Base-by-base conservation (phyloP, 2,888 invertebrate genomes). In the Erynnis tages region DNA sequence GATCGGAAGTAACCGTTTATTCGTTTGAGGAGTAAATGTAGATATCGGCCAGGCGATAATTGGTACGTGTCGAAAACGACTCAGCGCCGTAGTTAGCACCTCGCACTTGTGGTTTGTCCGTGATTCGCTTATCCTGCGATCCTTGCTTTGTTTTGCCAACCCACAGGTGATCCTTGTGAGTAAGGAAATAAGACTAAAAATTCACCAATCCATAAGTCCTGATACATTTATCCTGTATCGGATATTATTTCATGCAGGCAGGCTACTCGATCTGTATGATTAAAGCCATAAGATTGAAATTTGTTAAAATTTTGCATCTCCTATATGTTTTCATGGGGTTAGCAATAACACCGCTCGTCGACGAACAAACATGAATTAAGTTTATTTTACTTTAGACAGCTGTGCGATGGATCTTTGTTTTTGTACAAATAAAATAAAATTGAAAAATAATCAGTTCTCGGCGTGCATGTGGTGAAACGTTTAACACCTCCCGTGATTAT, bases 21-120 rank as follows among this genome's bases (percentile, higher is more conserved):
- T 63, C 60, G 62, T 63, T 59, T 53, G 62, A 65, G 62, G 64
- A 62, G 69, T 66, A 69, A 69, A 73, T 76, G 75, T 69, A 68
- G 76, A 81, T 85, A 79, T 82, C 80, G 66, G 60, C 50, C 44
- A 57, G 61, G 79, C 82, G 87, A 67, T 89, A 89, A 89, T 87
- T 88, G 81, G 73, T 76, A 79, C 67, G 82, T 83, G 87, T 87
- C 75, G 77, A 76, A 79, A 81, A 71, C 72, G 66, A 71, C 71
- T 77, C 73, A 69, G 70, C 69, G 67, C 66, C 60, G 58, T 71
- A 67, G 69, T 86, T 84, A 82, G 79, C 88, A 82, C 86, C 80
- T 81, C 71, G 67, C 63, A 60, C 59, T 56, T 54, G 55, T 66
- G 69, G 65, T 76, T 74, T 69, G 62, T 62, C 48, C 54, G 57